Evolutionary conservation across 2,888 invertebrate genomes (phyloP).

Genomic region (Bembecia ichneumoniformis): DNA sequence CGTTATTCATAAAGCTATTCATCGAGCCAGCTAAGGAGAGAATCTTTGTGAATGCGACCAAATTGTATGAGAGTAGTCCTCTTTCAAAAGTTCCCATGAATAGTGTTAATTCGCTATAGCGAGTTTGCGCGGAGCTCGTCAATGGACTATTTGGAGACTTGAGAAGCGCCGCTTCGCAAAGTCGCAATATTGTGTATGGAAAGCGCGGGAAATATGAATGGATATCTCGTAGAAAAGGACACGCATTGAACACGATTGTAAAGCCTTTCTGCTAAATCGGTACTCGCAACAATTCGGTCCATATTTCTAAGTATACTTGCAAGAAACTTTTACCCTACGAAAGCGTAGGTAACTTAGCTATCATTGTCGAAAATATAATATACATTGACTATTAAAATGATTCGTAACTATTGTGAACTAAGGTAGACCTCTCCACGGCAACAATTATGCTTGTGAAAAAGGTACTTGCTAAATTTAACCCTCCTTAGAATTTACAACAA

Average conservation of each 20-base stretch:
- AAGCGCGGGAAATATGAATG: slow-evolving; percentile 66
- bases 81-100: slow-evolving; percentile 70
- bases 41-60: slow-evolving; percentile 72
- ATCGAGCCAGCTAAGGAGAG: slow-evolving; percentile 61
- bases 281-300: background rate
- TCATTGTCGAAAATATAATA: background rate
- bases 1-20: slow-evolving; percentile 64
- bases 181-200: slow-evolving; percentile 67
- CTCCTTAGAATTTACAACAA: slow-evolving; percentile 5
- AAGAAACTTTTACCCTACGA: too few relatives aligned
- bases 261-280: background rate
- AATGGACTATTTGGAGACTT: slow-evolving; percentile 68
- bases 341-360: background rate
- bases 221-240: slow-evolving; percentile 37
- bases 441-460: slow-evolving; percentile 1
- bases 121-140: slow-evolving; percentile 67
- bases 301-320: background rate
- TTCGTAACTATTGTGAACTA: background rate
- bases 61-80: slow-evolving; percentile 72
- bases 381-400: background rate
- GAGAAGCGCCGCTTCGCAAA: slow-evolving; percentile 51
- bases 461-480: slow-evolving; percentile 3
- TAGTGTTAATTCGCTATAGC: slow-evolving; percentile 73
- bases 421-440: background rate
- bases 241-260: slow-evolving; percentile 6